These are phyloP conservation scores for Platycnemis pennipes DNA, from an alignment of 2,888 invertebrate genomes.

Conservation along the genomic window DNA sequence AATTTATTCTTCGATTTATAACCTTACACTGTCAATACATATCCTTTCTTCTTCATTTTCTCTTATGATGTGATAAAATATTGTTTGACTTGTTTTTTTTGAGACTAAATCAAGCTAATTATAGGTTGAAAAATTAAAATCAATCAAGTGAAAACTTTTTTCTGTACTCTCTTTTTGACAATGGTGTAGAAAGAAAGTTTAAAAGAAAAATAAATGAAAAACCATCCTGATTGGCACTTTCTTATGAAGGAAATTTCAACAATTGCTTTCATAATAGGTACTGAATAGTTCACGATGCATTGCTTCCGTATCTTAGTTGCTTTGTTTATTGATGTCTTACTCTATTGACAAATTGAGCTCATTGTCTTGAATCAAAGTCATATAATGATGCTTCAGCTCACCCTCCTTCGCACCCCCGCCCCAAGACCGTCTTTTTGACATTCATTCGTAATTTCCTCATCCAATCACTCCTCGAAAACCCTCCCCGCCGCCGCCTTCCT, in stretches of 20 bases:
- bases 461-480: background rate
- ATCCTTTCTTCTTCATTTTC: too few species aligned
- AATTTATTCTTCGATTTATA: too few species aligned
- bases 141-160: too few species aligned
- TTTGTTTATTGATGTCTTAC: background rate
- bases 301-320: background rate
- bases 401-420: background rate
- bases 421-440: background rate
- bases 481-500: background rate
- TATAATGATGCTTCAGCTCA: background rate
- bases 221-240: background rate
- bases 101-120: too few species aligned
- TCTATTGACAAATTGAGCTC: background rate
- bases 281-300: background rate
- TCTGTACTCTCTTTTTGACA: too few species aligned
- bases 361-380: background rate
- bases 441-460: slow-evolving; percentile 35
- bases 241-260: background rate
- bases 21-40: too few species aligned
- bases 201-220: too few species aligned
- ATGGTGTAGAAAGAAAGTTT: too few species aligned
- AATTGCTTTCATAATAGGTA: background rate
- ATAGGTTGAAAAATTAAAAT: too few species aligned
- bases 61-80: too few species aligned
- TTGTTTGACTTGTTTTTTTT: too few species aligned